phyloP scores from a whole-genome alignment of 2,888 invertebrate species.

The Oegoconia quadripuncta region DNA sequence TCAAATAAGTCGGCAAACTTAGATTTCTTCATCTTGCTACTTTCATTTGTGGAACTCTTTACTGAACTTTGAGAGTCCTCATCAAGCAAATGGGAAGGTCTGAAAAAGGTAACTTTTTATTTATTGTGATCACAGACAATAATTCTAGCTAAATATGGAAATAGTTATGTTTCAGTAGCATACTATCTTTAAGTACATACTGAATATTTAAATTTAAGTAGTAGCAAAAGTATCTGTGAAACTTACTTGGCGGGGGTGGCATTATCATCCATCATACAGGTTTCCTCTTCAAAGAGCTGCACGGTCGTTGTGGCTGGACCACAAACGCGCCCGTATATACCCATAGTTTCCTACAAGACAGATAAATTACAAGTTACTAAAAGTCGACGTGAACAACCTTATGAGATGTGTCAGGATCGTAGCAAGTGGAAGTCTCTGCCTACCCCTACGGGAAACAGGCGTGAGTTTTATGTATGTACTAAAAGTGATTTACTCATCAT shows the following conservation, averaged over 20 bases:
- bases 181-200: too few species aligned
- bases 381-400: too few species aligned
- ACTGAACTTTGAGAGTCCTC: conserved; percentile 93
- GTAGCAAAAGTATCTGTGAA: background rate
- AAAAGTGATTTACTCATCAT: too few species aligned
- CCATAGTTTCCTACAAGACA: conserved; percentile 64
- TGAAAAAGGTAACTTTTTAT: too few species aligned
- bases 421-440: too few species aligned
- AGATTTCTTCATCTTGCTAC: conserved; percentile 71
- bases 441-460: too few species aligned
- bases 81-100: conserved; percentile 75
- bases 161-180: too few species aligned
- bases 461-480: too few species aligned
- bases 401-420: too few species aligned
- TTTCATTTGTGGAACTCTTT: conserved; percentile 86
- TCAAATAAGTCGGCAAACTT: conserved; percentile 73
- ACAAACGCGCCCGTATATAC: conserved; percentile 71
- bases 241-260: conserved; percentile 67
- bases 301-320: conserved; percentile 73
- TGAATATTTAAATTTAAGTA: too few species aligned
- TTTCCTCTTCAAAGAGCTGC: conserved; percentile 85
- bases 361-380: background rate
- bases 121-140: too few species aligned
- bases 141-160: too few species aligned
- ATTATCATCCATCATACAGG: conserved; percentile 86